Conservation (phyloP, 92 coral and sea anemone genomes). For the Blastomussa wellsi region DNA sequence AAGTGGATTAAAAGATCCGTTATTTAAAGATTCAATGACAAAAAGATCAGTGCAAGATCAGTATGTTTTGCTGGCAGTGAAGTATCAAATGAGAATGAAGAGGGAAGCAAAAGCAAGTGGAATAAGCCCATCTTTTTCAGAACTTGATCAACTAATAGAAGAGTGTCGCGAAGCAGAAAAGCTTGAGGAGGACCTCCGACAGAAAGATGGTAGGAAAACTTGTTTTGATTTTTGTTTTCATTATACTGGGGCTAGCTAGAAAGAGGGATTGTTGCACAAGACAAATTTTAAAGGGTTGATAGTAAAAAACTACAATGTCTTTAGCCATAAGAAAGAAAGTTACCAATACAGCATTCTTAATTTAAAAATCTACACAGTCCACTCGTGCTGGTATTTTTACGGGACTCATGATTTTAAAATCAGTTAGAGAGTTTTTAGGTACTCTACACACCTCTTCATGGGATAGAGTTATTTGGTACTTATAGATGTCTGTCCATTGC, state of each 20-base stretch:
- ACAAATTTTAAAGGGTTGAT: neutral
- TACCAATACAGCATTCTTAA: slow-evolving; percentile 13
- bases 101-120: slow-evolving; percentile 33
- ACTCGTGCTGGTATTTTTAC: slow-evolving; percentile 23
- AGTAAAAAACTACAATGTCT: neutral
- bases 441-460: slow-evolving; percentile 14
- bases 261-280: neutral
- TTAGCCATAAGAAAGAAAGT: slow-evolving; percentile 15
- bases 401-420: slow-evolving; percentile 9
- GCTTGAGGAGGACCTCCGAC: slow-evolving; percentile 15
- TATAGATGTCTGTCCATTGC: slow-evolving; percentile 31
- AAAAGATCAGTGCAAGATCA: slow-evolving; percentile 30
- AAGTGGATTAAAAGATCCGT: slow-evolving; percentile 16
- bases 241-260: neutral
- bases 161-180: slow-evolving; percentile 21
- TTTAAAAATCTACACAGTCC: slow-evolving; percentile 16
- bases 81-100: slow-evolving; percentile 14
- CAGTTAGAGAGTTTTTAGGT: slow-evolving; percentile 10
- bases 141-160: slow-evolving; percentile 30
- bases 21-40: slow-evolving; percentile 24
- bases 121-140: slow-evolving; percentile 26
- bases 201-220: too few relatives aligned
- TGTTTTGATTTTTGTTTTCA: neutral
- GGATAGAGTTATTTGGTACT: slow-evolving; percentile 1
- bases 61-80: slow-evolving; percentile 9